A percentile compares a stretch with the other conserved stretches of the same genome.
These are phyloP conservation scores for Cyphomyrmex costatus DNA, from an alignment of 1,140 invertebrate species.

Conservation along the genomic window DNA sequence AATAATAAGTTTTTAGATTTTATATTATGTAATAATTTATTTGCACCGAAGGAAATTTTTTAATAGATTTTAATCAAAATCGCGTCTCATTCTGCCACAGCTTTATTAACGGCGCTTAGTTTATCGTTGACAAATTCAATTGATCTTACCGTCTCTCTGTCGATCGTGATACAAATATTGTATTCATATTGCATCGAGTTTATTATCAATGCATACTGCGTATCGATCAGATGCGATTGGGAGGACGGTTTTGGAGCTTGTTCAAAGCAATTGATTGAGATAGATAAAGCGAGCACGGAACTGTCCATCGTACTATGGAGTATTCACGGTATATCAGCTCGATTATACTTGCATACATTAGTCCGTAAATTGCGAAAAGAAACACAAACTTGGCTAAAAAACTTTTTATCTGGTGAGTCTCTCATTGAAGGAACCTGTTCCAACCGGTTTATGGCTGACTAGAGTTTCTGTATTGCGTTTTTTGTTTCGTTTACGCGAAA, in stretches of 20 bases:
- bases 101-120: background rate
- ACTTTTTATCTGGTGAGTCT: slow-evolving; percentile 23
- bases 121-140: slow-evolving; percentile 14
- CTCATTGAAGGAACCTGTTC: slow-evolving; percentile 26
- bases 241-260: slow-evolving; percentile 24
- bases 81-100: background rate
- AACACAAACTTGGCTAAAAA: background rate
- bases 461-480: background rate
- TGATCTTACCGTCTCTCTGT: slow-evolving; percentile 5
- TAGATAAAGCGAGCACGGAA: slow-evolving; percentile 35
- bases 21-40: background rate
- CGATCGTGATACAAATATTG: slow-evolving; percentile 21
- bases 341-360: background rate
- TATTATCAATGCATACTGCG: slow-evolving; percentile 54
- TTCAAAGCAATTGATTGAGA: slow-evolving; percentile 38
- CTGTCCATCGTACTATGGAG: slow-evolving; percentile 5
- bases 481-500: background rate
- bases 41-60: background rate
- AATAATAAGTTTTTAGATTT: slow-evolving; percentile 16
- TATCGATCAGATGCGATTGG: slow-evolving; percentile 49
- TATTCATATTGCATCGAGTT: slow-evolving; percentile 39
- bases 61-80: slow-evolving; percentile 18
- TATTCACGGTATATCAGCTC: slow-evolving; percentile 41
- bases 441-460: slow-evolving; percentile 9
- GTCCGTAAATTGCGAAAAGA: slow-evolving; percentile 30